These are phyloP conservation scores for Drosophila nasuta DNA, from an alignment of 1,140 invertebrate genomes.

Conservation along the genomic window DNA sequence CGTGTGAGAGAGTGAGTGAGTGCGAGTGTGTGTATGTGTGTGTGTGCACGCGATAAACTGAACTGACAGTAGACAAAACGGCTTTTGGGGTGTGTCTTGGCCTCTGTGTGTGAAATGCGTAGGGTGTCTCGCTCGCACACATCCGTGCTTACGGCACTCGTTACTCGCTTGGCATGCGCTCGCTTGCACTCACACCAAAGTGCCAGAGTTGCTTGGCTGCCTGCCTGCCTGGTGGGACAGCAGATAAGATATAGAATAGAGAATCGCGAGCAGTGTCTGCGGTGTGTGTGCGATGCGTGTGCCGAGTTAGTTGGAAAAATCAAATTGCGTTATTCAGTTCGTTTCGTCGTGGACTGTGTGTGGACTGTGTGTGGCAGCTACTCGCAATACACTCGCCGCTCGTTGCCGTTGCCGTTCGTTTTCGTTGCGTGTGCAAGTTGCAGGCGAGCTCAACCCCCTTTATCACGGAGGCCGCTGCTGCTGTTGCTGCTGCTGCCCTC, in stretches of 20 bases:
- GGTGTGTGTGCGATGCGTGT: conserved; percentile 34
- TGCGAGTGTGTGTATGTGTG: neutral
- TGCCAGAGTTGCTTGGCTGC: neutral
- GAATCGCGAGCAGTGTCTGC: conserved; percentile 11
- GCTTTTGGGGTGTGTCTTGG: conserved; percentile 69
- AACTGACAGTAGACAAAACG: conserved; percentile 33
- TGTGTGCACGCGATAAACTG: conserved; percentile 32
- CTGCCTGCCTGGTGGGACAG: too few species aligned
- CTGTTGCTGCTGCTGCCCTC: conserved; percentile 31
- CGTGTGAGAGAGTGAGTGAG: neutral
- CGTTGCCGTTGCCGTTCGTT: neutral
- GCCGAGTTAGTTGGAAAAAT: conserved; percentile 55
- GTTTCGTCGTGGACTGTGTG: conserved; percentile 12
- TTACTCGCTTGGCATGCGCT: conserved; percentile 49
- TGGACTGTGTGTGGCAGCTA: conserved; percentile 21
- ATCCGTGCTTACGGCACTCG: conserved; percentile 40
- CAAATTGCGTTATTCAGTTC: conserved; percentile 69
- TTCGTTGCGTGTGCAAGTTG: conserved; percentile 40
- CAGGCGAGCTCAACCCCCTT: conserved; percentile 45
- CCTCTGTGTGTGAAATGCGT: conserved; percentile 7
- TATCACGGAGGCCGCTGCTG: too few species aligned
- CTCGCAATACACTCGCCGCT: conserved; percentile 26
- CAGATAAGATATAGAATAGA: conserved; percentile 65
- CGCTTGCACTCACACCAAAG: conserved; percentile 37
- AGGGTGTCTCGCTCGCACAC: conserved; percentile 50